phyloP scores from a whole-genome alignment of 1,140 invertebrate genomes.

The Rhopalosiphum maidis region DNA sequence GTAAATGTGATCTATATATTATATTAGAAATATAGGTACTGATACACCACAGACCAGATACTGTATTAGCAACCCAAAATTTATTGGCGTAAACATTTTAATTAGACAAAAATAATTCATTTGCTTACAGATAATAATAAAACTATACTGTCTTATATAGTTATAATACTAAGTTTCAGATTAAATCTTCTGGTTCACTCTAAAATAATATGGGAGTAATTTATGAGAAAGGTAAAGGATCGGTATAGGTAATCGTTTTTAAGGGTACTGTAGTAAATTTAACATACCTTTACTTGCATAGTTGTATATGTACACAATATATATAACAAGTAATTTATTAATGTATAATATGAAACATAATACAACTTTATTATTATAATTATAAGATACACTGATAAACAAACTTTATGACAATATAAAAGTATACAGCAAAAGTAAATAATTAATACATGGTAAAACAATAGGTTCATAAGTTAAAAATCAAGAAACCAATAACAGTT shows the following conservation, averaged over 20 bases:
- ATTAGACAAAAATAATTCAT: not conserved
- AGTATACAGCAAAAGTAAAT: too few species aligned
- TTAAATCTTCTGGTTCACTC: not conserved
- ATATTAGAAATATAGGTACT: too few species aligned
- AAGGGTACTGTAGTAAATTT: not conserved
- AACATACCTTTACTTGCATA: not conserved
- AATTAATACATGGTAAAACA: too few species aligned
- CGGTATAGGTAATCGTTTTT: slow-evolving; percentile 3
- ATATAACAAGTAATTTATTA: too few species aligned
- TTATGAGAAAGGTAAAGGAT: not conserved
- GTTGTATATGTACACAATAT: not conserved
- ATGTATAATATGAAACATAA: not conserved
- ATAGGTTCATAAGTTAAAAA: not conserved
- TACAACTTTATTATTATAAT: not conserved
- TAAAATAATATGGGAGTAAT: slow-evolving; percentile 2
- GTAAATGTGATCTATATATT: too few species aligned
- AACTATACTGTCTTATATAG: not conserved
- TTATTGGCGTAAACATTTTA: too few species aligned
- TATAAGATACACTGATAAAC: not conserved
- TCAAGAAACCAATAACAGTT: not conserved
- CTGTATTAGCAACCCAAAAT: too few species aligned
- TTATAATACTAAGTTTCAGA: not conserved
- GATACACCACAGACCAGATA: too few species aligned
- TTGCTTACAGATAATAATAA: not conserved
- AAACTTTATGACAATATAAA: not conserved